These are phyloP conservation scores for Camponotus vicinus DNA, from an alignment of 1,140 invertebrate species.

Conservation along the genomic window DNA sequence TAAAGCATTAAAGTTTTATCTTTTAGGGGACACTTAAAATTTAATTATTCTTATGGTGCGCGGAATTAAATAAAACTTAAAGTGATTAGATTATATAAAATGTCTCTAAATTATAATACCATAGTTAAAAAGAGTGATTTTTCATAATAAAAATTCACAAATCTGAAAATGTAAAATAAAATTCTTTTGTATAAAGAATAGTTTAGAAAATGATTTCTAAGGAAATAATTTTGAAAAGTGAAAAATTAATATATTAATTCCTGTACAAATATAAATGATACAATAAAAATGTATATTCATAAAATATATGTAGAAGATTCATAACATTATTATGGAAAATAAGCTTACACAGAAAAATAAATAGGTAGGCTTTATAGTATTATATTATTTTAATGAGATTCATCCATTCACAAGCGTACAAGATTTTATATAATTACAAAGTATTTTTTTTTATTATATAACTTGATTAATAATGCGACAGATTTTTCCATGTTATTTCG, in stretches of 20 bases:
- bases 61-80: background rate
- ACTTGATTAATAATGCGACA: slow-evolving; percentile 38
- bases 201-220: too few species aligned
- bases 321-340: background rate
- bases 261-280: too few species aligned
- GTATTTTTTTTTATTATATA: slow-evolving; percentile 47
- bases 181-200: too few species aligned
- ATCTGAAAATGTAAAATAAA: too few species aligned
- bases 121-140: too few species aligned
- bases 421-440: slow-evolving; percentile 56
- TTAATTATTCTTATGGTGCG: too few species aligned
- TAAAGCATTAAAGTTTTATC: background rate
- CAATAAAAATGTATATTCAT: background rate
- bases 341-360: slow-evolving; percentile 14
- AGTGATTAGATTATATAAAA: background rate
- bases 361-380: slow-evolving; percentile 37
- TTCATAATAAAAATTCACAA: too few species aligned
- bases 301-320: background rate
- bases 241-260: too few species aligned
- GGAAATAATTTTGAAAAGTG: background rate
- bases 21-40: background rate
- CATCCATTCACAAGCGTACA: slow-evolving; percentile 59
- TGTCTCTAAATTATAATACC: too few species aligned
- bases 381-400: slow-evolving; percentile 55
- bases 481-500: slow-evolving; percentile 32